phyloP scores from a whole-genome alignment of 2,113 vertebrate species.

The Dunckerocampus dactyliophorus region DNA sequence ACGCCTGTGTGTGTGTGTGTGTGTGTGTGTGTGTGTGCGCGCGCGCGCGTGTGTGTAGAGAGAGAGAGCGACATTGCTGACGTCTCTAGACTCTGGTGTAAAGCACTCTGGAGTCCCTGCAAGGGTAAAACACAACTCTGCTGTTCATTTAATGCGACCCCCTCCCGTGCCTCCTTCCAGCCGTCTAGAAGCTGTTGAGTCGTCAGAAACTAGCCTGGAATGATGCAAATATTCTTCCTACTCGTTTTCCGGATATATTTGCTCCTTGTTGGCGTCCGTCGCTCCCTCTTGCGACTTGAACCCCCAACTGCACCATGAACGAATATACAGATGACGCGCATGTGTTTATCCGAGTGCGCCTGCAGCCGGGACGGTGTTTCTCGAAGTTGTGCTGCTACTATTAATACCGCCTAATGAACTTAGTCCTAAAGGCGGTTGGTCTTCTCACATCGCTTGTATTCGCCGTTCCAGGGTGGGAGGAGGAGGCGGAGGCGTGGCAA shows the following conservation, averaged over 20 bases:
- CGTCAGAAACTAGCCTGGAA: slow-evolving; percentile 15
- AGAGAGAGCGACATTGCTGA: slow-evolving; percentile 21
- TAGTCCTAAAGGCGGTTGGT: slow-evolving; percentile 80
- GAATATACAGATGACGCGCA: slow-evolving; percentile 61
- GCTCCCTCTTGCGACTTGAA: slow-evolving; percentile 25
- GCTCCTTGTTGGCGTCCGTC: not conserved
- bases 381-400: slow-evolving; percentile 76
- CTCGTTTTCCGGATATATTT: not conserved
- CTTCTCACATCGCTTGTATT: slow-evolving; percentile 77
- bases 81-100: slow-evolving; percentile 38
- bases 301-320: slow-evolving; percentile 37
- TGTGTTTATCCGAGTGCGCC: slow-evolving; percentile 23
- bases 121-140: slow-evolving; percentile 35
- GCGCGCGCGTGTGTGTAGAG: too few species aligned
- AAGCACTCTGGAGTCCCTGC: slow-evolving; percentile 29
- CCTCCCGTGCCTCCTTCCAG: slow-evolving; percentile 3
- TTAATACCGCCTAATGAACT: slow-evolving; percentile 86
- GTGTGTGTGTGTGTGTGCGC: too few species aligned
- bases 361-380: slow-evolving; percentile 51
- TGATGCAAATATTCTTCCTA: slow-evolving; percentile 1
- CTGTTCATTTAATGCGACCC: slow-evolving; percentile 12
- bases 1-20: slow-evolving; percentile 4
- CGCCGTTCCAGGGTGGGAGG: slow-evolving; percentile 64
- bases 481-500: slow-evolving; percentile 38
- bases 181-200: slow-evolving; percentile 22